Percentiles rank a stretch among this genome's conserved stretches.
Conservation (phyloP, 2,888 invertebrate genomes). For the Danaus chrysippus region DNA sequence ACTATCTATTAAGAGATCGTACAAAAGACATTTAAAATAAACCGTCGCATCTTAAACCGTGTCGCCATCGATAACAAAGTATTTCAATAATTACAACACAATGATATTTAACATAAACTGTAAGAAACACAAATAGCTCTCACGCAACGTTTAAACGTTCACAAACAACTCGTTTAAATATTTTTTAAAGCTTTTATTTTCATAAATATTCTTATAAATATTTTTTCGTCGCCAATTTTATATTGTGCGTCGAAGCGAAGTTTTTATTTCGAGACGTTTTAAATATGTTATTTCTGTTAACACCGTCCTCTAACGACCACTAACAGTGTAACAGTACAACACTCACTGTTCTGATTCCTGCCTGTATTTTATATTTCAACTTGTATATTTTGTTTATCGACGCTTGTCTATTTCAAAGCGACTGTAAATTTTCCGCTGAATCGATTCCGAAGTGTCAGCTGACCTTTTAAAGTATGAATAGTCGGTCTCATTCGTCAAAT, state of each 20-base stretch:
- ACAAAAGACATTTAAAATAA: no score
- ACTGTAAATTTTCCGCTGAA: no score
- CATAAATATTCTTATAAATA: constrained; percentile 2
- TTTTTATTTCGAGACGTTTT: background rate
- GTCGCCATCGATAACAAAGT: background rate
- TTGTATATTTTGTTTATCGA: no score
- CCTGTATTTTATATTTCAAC: no score
- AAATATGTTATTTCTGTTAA: background rate
- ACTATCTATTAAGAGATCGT: no score
- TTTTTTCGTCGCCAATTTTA: background rate
- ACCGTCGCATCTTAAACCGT: background rate
- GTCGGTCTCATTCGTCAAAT: constrained; percentile 1
- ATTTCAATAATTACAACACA: background rate
- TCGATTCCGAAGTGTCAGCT: background rate
- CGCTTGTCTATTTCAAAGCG: no score
- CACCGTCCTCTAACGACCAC: background rate
- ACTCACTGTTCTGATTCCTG: no score
- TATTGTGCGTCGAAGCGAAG: background rate
- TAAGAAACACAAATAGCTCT: background rate
- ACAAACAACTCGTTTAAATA: constrained; percentile 2
- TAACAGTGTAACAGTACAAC: no score
- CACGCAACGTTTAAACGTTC: background rate
- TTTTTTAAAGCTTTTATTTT: constrained; percentile 5
- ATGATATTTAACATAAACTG: background rate
- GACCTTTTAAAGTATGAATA: constrained; percentile 6